Conservation (phyloP, 2,797 vertebrate species). For the Cyclura pinguis region DNA sequence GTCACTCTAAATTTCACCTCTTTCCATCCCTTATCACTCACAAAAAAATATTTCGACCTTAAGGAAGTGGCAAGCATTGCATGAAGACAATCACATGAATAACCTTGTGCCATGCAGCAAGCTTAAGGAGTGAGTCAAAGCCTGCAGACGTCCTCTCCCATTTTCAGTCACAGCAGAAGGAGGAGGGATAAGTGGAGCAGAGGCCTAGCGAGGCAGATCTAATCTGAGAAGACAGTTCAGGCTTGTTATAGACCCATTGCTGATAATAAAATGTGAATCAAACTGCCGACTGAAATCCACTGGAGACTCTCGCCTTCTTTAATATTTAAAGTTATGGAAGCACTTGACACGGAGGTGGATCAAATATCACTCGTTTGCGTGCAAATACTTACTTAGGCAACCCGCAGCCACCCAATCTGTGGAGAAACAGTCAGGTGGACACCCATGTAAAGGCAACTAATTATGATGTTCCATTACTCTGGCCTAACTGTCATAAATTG, state of each 20-base stretch:
- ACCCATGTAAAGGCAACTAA: conserved; percentile 78
- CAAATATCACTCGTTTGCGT: conserved; percentile 88
- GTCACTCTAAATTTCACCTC: not conserved
- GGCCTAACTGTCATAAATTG: conserved; percentile 72
- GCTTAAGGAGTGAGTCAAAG: conserved; percentile 64
- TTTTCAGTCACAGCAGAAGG: conserved; percentile 68
- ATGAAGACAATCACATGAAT: conserved; percentile 12
- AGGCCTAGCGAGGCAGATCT: conserved; percentile 82
- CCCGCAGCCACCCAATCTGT: conserved; percentile 75
- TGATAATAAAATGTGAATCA: conserved; percentile 93
- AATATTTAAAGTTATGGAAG: conserved; percentile 94
- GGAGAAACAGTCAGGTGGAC: conserved; percentile 81
- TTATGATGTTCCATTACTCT: conserved; percentile 78
- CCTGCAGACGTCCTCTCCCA: conserved; percentile 75
- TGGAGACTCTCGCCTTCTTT: conserved; percentile 84
- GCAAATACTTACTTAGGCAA: conserved; percentile 90
- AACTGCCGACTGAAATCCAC: conserved; percentile 84
- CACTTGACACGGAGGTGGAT: conserved; percentile 90
- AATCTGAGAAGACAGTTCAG: conserved; percentile 93
- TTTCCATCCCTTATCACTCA: not conserved
- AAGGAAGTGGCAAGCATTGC: conserved; percentile 30
- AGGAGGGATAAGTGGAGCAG: conserved; percentile 67
- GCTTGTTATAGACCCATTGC: conserved; percentile 90
- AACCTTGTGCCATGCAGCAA: conserved; percentile 46
- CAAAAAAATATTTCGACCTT: conserved; percentile 34